These are phyloP conservation scores for Calycopis cecrops DNA, from an alignment of 1,140 invertebrate genomes.

Conservation along the genomic window DNA sequence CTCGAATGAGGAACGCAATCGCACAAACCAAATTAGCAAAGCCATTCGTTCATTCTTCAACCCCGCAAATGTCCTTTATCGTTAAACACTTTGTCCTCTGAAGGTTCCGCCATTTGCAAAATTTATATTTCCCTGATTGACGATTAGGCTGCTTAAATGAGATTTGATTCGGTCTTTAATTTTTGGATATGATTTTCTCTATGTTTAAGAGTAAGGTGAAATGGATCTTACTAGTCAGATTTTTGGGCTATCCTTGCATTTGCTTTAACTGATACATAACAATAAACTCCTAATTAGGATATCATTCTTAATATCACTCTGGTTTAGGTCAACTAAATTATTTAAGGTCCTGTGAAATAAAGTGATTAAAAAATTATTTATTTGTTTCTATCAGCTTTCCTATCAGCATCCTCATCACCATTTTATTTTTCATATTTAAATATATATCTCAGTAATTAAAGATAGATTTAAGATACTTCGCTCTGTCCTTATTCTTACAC, in stretches of 20 bases:
- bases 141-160: not conserved
- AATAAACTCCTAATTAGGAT: no score
- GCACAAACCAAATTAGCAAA: not conserved
- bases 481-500: no score
- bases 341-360: no score
- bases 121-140: constrained; percentile 1
- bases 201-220: no score
- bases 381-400: no score
- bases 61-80: constrained; percentile 1
- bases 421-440: no score
- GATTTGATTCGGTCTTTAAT: not conserved
- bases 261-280: not conserved
- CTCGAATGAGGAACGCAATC: not conserved
- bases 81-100: not conserved
- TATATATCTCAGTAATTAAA: no score
- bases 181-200: not conserved
- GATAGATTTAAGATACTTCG: no score
- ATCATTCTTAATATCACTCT: no score
- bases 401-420: no score
- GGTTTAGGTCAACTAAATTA: no score
- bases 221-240: not conserved
- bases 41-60: constrained; percentile 1
- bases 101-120: not conserved
- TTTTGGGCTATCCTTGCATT: not conserved
- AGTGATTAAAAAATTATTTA: no score